A percentile compares a stretch with the other conserved stretches of the same genome.
phyloP scores from a whole-genome alignment of 2,888 invertebrate species.

The Cataglyphis altisquamis region DNA sequence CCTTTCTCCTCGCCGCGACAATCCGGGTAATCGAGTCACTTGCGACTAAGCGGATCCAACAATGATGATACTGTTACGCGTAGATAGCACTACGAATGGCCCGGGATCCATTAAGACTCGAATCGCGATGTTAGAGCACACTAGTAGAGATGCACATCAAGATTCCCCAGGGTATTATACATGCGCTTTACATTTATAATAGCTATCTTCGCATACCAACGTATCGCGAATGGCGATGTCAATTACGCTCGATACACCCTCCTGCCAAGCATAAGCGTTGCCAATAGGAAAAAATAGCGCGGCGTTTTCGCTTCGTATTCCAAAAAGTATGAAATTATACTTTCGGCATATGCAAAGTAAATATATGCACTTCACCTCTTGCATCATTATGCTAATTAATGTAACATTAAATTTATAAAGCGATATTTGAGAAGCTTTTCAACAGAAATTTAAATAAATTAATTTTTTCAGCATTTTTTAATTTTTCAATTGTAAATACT shows the following conservation, averaged over 20 bases:
- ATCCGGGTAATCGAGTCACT: constrained; percentile 66
- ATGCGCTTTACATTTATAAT: constrained; percentile 51
- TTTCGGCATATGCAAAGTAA: not conserved
- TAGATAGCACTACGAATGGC: constrained; percentile 51
- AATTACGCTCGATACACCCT: constrained; percentile 40
- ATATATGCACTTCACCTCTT: not conserved
- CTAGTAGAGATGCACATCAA: constrained; percentile 39
- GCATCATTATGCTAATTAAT: not conserved
- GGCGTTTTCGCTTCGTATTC: not conserved
- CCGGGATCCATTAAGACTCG: constrained; percentile 61
- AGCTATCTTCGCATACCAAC: constrained; percentile 36
- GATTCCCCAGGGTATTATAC: constrained; percentile 44
- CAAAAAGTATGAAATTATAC: not conserved
- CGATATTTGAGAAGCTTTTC: not conserved
- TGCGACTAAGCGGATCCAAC: constrained; percentile 45
- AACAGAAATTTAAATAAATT: not conserved
- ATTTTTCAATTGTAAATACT: constrained; percentile 11
- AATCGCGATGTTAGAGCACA: constrained; percentile 51
- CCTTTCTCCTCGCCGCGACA: constrained; percentile 38
- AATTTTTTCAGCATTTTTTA: not conserved
- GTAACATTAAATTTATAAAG: not conserved
- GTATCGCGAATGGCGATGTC: constrained; percentile 46
- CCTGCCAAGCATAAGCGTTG: not conserved
- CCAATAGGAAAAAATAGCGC: constrained; percentile 23
- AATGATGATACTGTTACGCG: constrained; percentile 57